Percentiles rank a stretch among this genome's conserved stretches.
phyloP scores from a whole-genome alignment of 2,888 invertebrate genomes.

The Eustalomyia histrio region DNA sequence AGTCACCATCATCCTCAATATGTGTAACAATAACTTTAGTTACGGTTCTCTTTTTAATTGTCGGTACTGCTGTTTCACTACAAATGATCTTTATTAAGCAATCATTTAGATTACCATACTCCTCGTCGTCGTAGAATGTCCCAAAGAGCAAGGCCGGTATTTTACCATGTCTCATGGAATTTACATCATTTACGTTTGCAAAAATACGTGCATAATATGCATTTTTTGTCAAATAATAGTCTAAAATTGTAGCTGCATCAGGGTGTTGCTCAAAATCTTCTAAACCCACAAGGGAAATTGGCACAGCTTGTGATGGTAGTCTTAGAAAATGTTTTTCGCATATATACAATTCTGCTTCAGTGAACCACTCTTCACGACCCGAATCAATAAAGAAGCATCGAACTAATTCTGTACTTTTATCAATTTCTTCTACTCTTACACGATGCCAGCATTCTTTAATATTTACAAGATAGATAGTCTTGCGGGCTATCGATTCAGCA shows the following conservation, averaged over 20 bases:
- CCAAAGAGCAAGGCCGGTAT: conserved; percentile 84
- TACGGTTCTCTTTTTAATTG: conserved; percentile 73
- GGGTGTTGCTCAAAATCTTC: conserved; percentile 83
- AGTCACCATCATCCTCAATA: conserved; percentile 75
- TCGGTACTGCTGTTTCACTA: conserved; percentile 74
- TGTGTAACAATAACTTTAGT: too few relatives aligned
- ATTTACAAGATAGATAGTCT: conserved; percentile 77
- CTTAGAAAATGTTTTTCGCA: conserved; percentile 84
- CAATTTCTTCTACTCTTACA: conserved; percentile 80
- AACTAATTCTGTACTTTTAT: conserved; percentile 79
- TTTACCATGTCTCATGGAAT: conserved; percentile 70
- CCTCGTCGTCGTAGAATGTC: conserved; percentile 82
- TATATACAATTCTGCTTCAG: conserved; percentile 81
- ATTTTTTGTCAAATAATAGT: conserved; percentile 80
- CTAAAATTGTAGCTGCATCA: conserved; percentile 75
- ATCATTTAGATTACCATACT: conserved; percentile 84
- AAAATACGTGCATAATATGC: conserved; percentile 82
- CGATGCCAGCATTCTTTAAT: conserved; percentile 82
- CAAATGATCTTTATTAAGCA: conserved; percentile 82
- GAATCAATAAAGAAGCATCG: conserved; percentile 87
- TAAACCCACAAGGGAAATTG: conserved; percentile 85
- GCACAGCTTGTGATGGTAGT: conserved; percentile 86
- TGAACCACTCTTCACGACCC: conserved; percentile 84
- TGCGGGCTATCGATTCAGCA: conserved; percentile 68
- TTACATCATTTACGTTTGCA: conserved; percentile 72